These are phyloP conservation scores for Cydia strobilella DNA, from an alignment of 1,140 invertebrate genomes.

Conservation along the genomic window DNA sequence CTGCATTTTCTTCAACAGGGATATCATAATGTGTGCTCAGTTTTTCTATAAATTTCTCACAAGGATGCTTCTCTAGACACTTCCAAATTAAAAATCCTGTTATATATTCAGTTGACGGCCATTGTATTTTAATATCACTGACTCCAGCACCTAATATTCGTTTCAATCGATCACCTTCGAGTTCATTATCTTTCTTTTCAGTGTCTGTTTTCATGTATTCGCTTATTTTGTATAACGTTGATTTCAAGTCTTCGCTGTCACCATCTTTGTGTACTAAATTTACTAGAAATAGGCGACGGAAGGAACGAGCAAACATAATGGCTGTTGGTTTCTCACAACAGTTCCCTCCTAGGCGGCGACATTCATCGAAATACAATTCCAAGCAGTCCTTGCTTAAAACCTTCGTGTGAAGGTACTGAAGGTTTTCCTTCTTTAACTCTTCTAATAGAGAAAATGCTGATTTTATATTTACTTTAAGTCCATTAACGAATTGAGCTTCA, in stretches of 20 bases:
- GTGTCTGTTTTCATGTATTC: neutral
- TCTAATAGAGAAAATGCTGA: neutral
- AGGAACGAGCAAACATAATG: neutral
- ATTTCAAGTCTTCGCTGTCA: neutral
- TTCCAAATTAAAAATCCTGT: neutral
- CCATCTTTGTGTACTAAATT: neutral
- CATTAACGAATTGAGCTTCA: neutral
- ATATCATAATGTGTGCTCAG: neutral
- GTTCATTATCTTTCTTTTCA: neutral
- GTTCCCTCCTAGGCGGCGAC: neutral
- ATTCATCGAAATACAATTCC: neutral
- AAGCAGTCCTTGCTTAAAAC: slow-evolving; percentile 1
- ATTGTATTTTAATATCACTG: neutral
- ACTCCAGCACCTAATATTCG: neutral
- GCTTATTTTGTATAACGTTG: neutral
- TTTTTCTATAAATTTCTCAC: slow-evolving; percentile 3
- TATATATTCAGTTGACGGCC: neutral
- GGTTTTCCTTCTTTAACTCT: neutral
- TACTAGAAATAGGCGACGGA: neutral
- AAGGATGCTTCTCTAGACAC: neutral
- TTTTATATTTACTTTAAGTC: neutral
- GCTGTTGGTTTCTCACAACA: neutral
- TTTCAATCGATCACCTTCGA: neutral
- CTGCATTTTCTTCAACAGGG: neutral
- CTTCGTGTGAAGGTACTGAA: neutral